These are phyloP conservation scores for Takifugu flavidus DNA, from an alignment of 2,113 vertebrate genomes.

Conservation along the genomic window DNA sequence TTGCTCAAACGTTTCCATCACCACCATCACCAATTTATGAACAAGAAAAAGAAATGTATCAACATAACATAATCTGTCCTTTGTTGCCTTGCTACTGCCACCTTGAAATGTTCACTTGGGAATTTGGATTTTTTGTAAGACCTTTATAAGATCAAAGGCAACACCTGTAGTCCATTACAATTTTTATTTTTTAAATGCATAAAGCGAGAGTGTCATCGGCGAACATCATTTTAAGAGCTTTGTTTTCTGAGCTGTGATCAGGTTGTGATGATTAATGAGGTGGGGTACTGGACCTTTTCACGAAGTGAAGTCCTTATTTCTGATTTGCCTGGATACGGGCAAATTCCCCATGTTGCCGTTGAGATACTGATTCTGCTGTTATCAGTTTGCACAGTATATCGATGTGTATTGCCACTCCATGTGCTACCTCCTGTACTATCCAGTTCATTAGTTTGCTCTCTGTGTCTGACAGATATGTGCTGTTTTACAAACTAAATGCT, in stretches of 20 bases:
- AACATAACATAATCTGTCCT: too few species aligned
- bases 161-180: too few species aligned
- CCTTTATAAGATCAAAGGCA: too few species aligned
- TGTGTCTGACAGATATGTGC: constrained; percentile 41
- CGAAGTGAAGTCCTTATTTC: constrained; percentile 23
- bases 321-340: constrained; percentile 76
- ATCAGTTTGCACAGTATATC: constrained; percentile 23
- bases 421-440: constrained; percentile 35
- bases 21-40: too few species aligned
- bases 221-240: constrained; percentile 24
- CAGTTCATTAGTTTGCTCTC: constrained; percentile 50
- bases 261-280: constrained; percentile 47
- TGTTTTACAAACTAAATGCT: constrained; percentile 31
- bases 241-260: constrained; percentile 52
- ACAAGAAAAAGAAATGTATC: too few species aligned
- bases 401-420: constrained; percentile 7
- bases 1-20: too few species aligned
- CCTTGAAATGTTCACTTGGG: too few species aligned
- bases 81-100: too few species aligned
- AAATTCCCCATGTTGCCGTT: constrained; percentile 56
- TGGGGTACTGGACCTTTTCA: constrained; percentile 37
- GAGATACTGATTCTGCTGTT: constrained; percentile 43
- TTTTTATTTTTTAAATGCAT: constrained; percentile 19
- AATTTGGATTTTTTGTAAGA: too few species aligned
- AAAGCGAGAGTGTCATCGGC: constrained; percentile 43